Percentiles rank a stretch among this genome's conserved stretches.
Conservation (phyloP, 2,113 vertebrate genomes). For the Pseudopodoces humilis region DNA sequence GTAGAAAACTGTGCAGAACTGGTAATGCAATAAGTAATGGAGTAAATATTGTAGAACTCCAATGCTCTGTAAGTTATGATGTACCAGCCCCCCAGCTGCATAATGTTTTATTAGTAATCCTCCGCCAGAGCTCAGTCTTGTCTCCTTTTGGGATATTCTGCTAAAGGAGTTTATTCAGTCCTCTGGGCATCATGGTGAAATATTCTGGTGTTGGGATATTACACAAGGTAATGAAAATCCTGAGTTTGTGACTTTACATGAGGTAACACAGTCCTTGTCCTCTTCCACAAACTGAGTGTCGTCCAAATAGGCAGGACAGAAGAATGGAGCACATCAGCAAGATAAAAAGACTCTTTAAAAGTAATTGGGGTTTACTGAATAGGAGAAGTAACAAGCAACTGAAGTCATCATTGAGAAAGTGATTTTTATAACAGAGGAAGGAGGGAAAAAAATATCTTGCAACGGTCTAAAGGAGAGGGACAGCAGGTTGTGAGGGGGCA, state of each 20-base stretch:
- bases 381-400: background rate
- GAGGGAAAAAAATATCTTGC: accelerated
- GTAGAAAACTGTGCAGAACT: background rate
- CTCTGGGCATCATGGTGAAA: background rate
- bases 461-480: background rate
- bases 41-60: background rate
- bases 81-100: accelerated
- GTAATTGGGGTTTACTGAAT: background rate
- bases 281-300: background rate
- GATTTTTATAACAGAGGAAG: background rate
- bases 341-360: background rate
- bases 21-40: background rate
- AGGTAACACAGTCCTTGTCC: background rate
- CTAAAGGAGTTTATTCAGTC: background rate
- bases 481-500: background rate
- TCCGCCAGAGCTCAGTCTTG: background rate
- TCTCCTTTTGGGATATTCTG: background rate
- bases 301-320: background rate
- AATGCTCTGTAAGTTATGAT: background rate
- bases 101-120: background rate
- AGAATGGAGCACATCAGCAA: background rate
- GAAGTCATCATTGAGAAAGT: background rate
- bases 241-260: background rate
- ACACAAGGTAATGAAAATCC: background rate
- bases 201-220: background rate